A percentile compares a stretch with the other conserved stretches of the same genome.
These are phyloP conservation scores for Drosophila littoralis DNA, from an alignment of 1,140 invertebrate species.

Conservation along the genomic window DNA sequence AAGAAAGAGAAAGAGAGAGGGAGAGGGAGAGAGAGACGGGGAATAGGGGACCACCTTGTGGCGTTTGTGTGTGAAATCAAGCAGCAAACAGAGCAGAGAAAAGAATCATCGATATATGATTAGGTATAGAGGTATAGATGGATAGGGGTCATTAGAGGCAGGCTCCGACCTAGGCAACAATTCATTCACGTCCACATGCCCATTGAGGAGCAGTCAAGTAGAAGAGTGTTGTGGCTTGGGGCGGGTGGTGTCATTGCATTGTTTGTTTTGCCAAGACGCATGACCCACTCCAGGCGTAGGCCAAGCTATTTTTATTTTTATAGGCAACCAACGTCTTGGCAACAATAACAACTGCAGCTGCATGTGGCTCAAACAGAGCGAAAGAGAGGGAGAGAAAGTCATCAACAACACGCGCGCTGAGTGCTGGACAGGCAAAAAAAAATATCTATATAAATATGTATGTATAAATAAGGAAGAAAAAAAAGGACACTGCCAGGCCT, in stretches of 20 bases:
- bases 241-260: constrained; percentile 70
- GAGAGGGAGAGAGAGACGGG: not conserved
- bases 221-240: constrained; percentile 42
- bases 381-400: constrained; percentile 25
- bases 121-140: constrained; percentile 23
- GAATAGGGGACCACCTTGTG: constrained; percentile 55
- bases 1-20: not conserved
- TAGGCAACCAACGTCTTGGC: constrained; percentile 37
- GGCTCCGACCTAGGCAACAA: constrained; percentile 29
- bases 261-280: constrained; percentile 60
- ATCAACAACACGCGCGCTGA: constrained; percentile 52
- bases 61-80: constrained; percentile 53
- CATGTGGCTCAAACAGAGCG: not conserved
- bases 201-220: constrained; percentile 68
- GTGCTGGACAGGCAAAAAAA: constrained; percentile 15
- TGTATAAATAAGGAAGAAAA: constrained; percentile 4
- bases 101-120: constrained; percentile 14
- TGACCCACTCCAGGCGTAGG: constrained; percentile 9
- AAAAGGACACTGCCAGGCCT: constrained; percentile 26
- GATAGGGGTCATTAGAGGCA: constrained; percentile 72
- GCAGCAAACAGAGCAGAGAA: constrained; percentile 27
- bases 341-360: constrained; percentile 63
- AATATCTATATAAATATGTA: not conserved
- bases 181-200: constrained; percentile 39
- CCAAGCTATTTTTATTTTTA: constrained; percentile 30